Conservation (phyloP, 92 coral and sea anemone genomes). For the Diadumene lineata region DNA sequence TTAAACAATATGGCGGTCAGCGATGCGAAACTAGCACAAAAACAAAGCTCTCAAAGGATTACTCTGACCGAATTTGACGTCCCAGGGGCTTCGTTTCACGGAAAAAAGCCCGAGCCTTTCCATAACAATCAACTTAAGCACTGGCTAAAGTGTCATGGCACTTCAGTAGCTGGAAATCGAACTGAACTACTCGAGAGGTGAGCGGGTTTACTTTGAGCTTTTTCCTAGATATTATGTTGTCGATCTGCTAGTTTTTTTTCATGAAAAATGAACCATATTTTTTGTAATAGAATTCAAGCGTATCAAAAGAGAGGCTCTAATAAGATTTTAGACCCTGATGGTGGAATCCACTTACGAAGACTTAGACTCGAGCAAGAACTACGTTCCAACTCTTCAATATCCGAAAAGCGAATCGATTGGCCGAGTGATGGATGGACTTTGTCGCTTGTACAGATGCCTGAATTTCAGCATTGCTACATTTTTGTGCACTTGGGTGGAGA, state of each 20-base stretch:
- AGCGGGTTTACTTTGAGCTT: not conserved
- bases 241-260: not conserved
- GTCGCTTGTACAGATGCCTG: too few relatives aligned
- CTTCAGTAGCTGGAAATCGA: slow-evolving; percentile 41
- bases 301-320: too few relatives aligned
- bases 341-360: too few relatives aligned
- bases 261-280: too few relatives aligned
- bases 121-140: slow-evolving; percentile 34
- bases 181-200: slow-evolving; percentile 27
- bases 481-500: too few relatives aligned
- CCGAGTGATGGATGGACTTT: too few relatives aligned
- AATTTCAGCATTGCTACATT: too few relatives aligned
- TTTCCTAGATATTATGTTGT: not conserved
- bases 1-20: slow-evolving; percentile 29
- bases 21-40: not conserved
- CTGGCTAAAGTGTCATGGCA: slow-evolving; percentile 39
- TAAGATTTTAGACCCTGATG: too few relatives aligned
- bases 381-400: too few relatives aligned
- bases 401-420: too few relatives aligned
- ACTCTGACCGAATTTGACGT: slow-evolving; percentile 42
- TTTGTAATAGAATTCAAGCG: not conserved
- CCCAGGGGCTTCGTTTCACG: slow-evolving; percentile 44
- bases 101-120: slow-evolving; percentile 41
- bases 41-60: slow-evolving; percentile 13
- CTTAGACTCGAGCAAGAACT: too few relatives aligned